phyloP scores from a whole-genome alignment of 1,140 invertebrate species.

The Meteorus sp. region DNA sequence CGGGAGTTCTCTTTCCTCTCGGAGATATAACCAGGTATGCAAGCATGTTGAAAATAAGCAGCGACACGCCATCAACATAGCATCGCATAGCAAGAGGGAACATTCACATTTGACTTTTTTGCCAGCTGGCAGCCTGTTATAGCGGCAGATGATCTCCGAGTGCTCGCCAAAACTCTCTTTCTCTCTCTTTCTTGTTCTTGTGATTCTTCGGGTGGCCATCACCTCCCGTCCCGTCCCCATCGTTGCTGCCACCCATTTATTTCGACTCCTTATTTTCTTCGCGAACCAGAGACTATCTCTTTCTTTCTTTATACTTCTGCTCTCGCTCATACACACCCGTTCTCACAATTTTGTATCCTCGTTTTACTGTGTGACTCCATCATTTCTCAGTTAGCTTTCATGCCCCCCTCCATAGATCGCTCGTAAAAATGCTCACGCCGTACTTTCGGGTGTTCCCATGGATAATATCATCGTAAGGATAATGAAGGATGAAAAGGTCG shows the following conservation, averaged over 20 bases:
- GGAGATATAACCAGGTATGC: slow-evolving; percentile 54
- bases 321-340: neutral
- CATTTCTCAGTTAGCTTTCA: slow-evolving; percentile 36
- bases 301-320: neutral
- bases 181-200: slow-evolving; percentile 32
- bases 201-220: slow-evolving; percentile 23
- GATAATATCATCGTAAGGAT: no score
- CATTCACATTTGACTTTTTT: slow-evolving; percentile 57
- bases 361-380: slow-evolving; percentile 31
- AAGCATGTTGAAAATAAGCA: slow-evolving; percentile 56
- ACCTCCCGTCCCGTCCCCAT: slow-evolving; percentile 21
- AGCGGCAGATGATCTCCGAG: slow-evolving; percentile 56
- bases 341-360: neutral
- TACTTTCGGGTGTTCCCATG: no score
- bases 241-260: slow-evolving; percentile 41
- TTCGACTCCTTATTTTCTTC: slow-evolving; percentile 45
- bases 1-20: slow-evolving; percentile 46
- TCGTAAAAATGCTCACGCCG: slow-evolving; percentile 43
- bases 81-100: slow-evolving; percentile 51
- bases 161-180: slow-evolving; percentile 32
- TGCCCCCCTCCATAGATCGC: slow-evolving; percentile 33
- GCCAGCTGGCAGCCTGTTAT: slow-evolving; percentile 58
- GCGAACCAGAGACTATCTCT: slow-evolving; percentile 27
- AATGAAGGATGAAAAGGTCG: neutral
- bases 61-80: slow-evolving; percentile 58